A percentile compares a stretch with the other conserved stretches of the same genome.
Conservation (phyloP, 53 echinoderm and acorn worm species). For the Zoroaster sp. region DNA sequence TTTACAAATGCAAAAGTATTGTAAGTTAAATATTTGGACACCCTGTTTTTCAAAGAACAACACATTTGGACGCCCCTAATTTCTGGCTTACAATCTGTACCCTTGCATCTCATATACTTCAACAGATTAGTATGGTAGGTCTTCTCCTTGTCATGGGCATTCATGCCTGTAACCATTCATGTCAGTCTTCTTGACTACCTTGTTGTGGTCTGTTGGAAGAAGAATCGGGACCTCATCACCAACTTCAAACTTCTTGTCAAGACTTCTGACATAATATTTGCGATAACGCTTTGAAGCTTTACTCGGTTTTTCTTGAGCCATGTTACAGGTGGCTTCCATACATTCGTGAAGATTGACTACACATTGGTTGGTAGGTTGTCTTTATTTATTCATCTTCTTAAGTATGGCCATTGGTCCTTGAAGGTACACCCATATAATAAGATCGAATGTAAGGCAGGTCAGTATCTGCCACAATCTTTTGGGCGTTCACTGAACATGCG, state of each 20-base stretch:
- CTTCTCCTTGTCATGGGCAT: constrained; percentile 9
- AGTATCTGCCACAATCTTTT: constrained; percentile 59
- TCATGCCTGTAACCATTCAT: constrained; percentile 11
- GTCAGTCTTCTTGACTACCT: constrained; percentile 16
- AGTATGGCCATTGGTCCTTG: constrained; percentile 37
- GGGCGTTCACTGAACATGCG: constrained; percentile 40
- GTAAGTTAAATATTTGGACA: too few relatives aligned
- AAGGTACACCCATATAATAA: constrained; percentile 4
- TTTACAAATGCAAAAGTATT: too few relatives aligned
- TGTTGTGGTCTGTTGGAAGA: constrained; percentile 27
- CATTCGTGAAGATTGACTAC: constrained; percentile 25
- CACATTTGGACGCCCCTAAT: too few relatives aligned
- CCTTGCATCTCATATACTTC: constrained; percentile 26
- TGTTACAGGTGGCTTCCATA: constrained; percentile 18
- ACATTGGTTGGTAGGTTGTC: constrained; percentile 38
- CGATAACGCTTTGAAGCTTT: too few relatives aligned
- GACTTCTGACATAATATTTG: constrained; percentile 29
- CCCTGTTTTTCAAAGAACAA: too few relatives aligned
- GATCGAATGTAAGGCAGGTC: constrained; percentile 48
- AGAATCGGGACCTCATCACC: constrained; percentile 41
- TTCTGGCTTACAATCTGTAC: too few relatives aligned
- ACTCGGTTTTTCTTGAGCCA: constrained; percentile 29
- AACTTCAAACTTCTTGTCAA: constrained; percentile 17
- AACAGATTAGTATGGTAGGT: constrained; percentile 51
- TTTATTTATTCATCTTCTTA: constrained; percentile 2